phyloP scores from a whole-genome alignment of 2,113 vertebrate genomes.

The Dromas ardeola region DNA sequence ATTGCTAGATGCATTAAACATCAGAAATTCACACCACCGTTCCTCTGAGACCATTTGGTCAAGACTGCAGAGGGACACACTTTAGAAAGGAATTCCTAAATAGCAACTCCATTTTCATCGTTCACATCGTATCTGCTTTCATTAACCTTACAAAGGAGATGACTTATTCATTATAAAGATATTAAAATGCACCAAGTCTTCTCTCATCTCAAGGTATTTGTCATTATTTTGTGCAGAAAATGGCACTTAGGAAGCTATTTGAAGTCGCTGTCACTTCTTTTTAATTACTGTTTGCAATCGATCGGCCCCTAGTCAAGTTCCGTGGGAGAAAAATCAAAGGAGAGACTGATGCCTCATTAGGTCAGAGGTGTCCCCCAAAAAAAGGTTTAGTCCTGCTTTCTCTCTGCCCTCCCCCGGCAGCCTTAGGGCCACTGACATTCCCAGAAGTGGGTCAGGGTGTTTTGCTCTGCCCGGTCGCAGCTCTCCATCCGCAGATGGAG shows the following conservation, averaged over 20 bases:
- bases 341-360: not conserved
- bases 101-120: not conserved
- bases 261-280: not conserved
- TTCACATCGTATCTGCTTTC: not conserved
- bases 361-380: not conserved
- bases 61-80: not conserved
- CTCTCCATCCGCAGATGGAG: not conserved
- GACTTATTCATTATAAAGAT: conserved; percentile 40
- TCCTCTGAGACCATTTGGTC: not conserved
- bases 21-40: not conserved
- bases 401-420: not conserved
- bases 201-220: not conserved
- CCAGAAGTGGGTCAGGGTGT: not conserved
- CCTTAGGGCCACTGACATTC: accelerated
- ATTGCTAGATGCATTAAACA: not conserved
- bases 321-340: not conserved
- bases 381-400: not conserved
- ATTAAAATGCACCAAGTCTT: conserved; percentile 27
- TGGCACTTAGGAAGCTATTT: not conserved
- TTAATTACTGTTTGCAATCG: not conserved
- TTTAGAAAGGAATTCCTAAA: not conserved
- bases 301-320: not conserved
- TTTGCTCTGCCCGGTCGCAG: not conserved
- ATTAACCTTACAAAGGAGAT: not conserved
- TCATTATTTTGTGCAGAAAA: conserved; percentile 30